phyloP scores from a whole-genome alignment of 2,797 vertebrate genomes.

The Gallirallus australis region DNA sequence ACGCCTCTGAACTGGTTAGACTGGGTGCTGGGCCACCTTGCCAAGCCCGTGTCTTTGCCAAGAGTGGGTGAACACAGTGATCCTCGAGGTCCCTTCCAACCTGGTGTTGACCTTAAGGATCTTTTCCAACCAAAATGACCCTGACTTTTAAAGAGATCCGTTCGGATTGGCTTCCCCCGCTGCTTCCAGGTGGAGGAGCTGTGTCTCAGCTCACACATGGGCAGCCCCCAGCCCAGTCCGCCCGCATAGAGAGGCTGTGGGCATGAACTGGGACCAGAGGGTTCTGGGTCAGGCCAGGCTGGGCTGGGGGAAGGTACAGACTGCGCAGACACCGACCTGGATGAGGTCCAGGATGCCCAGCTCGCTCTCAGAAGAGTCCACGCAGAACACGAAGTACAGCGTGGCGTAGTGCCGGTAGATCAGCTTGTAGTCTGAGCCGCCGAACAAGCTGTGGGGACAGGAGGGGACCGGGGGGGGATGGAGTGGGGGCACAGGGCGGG shows the following conservation, averaged over 20 bases:
- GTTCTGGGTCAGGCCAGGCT: accelerated
- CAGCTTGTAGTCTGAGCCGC: slow-evolving; percentile 84
- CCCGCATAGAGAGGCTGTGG: not conserved
- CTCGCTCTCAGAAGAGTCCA: slow-evolving; percentile 86
- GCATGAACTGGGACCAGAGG: accelerated
- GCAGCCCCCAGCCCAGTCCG: accelerated
- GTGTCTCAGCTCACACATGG: accelerated
- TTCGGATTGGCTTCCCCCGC: accelerated
- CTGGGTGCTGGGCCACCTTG: not conserved
- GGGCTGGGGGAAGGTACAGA: accelerated
- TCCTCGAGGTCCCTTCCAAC: not conserved
- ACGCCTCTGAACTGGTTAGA: too few species aligned
- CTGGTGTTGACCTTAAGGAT: not conserved
- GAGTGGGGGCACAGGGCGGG: too few species aligned
- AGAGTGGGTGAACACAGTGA: not conserved
- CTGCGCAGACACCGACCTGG: slow-evolving; percentile 72
- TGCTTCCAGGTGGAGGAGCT: not conserved
- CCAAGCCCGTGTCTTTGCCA: accelerated
- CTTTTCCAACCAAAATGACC: not conserved
- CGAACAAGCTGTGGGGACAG: slow-evolving; percentile 78
- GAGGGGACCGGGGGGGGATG: not conserved
- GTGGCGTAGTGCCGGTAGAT: slow-evolving; percentile 86
- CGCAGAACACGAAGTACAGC: slow-evolving; percentile 85
- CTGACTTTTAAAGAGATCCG: not conserved
- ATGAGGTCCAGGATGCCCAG: slow-evolving; percentile 88